Evolutionary conservation across 2,797 vertebrate genomes (phyloP).

Genomic region (Paramormyrops hopkinsi): DNA sequence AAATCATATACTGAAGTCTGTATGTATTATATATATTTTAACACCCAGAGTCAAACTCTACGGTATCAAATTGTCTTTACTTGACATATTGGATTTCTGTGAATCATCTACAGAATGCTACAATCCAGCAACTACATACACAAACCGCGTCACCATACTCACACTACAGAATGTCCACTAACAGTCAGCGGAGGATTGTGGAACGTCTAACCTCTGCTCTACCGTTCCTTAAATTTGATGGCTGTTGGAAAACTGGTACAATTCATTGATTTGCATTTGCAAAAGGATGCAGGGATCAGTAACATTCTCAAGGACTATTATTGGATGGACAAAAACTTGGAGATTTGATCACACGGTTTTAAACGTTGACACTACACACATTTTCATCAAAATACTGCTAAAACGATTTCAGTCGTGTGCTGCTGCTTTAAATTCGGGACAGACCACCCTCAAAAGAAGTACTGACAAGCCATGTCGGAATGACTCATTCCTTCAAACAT

Average conservation of each 20-base stretch:
- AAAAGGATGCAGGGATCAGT: not conserved
- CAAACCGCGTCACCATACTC: slow-evolving; percentile 23
- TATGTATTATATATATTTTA: slow-evolving; percentile 14
- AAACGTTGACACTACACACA: not conserved
- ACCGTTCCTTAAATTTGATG: not conserved
- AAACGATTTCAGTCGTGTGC: not conserved
- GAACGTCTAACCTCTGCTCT: not conserved
- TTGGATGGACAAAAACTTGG: not conserved
- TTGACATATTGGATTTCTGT: slow-evolving; percentile 13
- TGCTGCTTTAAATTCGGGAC: not conserved
- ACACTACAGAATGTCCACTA: slow-evolving; percentile 32
- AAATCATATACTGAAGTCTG: slow-evolving; percentile 48
- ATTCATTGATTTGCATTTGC: not conserved
- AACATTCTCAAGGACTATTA: not conserved
- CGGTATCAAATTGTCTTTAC: slow-evolving; percentile 12
- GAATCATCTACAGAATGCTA: slow-evolving; percentile 29
- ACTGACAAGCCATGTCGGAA: not conserved
- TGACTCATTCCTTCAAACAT: not conserved
- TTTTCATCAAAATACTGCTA: not conserved
- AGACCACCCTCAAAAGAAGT: not conserved
- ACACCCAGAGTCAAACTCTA: slow-evolving; percentile 19
- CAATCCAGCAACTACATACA: slow-evolving; percentile 27
- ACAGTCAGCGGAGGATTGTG: slow-evolving; percentile 30
- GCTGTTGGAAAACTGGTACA: not conserved
- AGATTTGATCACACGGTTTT: not conserved